Conservation (phyloP, 2,888 invertebrate genomes). For the Argyresthia albistria region DNA sequence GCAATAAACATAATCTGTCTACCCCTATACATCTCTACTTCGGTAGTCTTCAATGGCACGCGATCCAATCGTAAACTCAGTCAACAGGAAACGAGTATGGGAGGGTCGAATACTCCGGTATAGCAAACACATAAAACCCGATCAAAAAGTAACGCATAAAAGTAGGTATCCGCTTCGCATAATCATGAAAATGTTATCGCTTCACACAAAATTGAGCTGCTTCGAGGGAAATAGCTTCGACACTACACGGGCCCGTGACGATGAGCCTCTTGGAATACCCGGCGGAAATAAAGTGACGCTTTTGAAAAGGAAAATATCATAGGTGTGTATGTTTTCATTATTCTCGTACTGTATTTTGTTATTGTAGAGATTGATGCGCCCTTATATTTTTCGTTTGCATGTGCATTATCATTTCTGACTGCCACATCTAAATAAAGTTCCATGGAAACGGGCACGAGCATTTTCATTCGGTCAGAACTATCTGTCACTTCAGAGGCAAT, state of each 20-base stretch:
- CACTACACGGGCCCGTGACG: slow-evolving; percentile 23
- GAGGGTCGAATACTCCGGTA: not conserved
- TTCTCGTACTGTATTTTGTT: too few species aligned
- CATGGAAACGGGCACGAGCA: too few species aligned
- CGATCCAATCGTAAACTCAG: not conserved
- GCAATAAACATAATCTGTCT: too few species aligned
- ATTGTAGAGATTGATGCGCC: too few species aligned
- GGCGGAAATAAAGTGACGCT: slow-evolving; percentile 23
- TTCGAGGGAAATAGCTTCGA: slow-evolving; percentile 34
- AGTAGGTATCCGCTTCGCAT: slow-evolving; percentile 33
- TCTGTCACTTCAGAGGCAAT: too few species aligned
- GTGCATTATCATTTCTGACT: too few species aligned
- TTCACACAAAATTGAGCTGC: slow-evolving; percentile 40
- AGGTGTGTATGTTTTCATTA: not conserved
- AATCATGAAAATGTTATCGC: slow-evolving; percentile 47
- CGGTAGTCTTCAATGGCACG: not conserved
- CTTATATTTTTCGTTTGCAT: too few species aligned
- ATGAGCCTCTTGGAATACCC: slow-evolving; percentile 6
- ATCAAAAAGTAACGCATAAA: slow-evolving; percentile 26
- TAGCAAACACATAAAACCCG: slow-evolving; percentile 16
- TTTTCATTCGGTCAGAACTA: too few species aligned
- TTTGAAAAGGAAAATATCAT: slow-evolving; percentile 5
- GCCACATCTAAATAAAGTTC: too few species aligned
- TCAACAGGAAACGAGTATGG: not conserved
- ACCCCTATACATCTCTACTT: too few species aligned